Conservation (phyloP, 2,797 vertebrate genomes). For the Brachyrhaphis roseni region DNA sequence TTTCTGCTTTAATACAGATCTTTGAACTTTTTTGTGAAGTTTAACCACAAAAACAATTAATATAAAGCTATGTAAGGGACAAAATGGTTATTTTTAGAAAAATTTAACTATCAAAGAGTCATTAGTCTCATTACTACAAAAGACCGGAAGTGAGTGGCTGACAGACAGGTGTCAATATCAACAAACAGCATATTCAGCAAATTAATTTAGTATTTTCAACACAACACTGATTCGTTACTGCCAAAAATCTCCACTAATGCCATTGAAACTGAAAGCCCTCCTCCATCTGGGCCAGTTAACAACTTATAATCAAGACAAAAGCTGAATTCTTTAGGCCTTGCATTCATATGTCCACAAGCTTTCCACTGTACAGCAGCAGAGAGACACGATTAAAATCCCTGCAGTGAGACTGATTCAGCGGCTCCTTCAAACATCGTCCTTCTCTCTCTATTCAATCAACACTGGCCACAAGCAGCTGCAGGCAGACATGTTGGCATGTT, state of each 20-base stretch:
- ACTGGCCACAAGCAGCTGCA: background rate
- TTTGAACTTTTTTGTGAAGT: background rate
- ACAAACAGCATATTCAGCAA: background rate
- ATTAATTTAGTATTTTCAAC: background rate
- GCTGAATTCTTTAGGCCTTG: background rate
- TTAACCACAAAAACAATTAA: background rate
- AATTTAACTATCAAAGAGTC: background rate
- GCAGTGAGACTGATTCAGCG: background rate
- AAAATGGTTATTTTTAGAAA: background rate
- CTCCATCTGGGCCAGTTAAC: background rate
- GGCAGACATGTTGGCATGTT: slow-evolving; percentile 3
- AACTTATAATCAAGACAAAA: background rate
- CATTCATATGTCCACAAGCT: background rate
- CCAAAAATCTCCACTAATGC: background rate
- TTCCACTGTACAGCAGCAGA: background rate
- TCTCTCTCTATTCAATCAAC: background rate
- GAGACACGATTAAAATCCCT: background rate
- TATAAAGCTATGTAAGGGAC: background rate
- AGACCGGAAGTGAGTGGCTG: background rate
- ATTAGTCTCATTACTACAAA: no score
- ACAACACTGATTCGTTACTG: background rate
- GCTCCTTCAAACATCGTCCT: background rate
- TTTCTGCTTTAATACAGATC: background rate
- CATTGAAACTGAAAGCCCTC: background rate
- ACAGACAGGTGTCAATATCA: background rate